Evolutionary conservation across 2,888 invertebrate genomes (phyloP).

Genomic region (Sylvicola fuscatus): DNA sequence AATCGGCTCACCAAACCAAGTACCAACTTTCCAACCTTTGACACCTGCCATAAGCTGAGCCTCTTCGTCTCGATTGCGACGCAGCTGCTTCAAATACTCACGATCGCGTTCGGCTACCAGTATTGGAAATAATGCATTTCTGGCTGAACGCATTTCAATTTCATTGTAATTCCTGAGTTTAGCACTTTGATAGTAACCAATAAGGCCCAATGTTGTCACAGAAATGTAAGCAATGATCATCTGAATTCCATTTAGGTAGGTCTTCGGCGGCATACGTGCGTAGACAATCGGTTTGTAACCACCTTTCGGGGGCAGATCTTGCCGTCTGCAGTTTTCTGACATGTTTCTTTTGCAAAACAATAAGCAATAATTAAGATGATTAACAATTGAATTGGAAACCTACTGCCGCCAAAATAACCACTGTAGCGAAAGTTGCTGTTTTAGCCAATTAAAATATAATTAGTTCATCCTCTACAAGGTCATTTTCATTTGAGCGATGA

Average conservation of each 20-base stretch:
- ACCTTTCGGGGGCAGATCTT: conserved; percentile 76
- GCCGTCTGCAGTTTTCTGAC: conserved; percentile 16
- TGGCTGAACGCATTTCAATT: conserved; percentile 57
- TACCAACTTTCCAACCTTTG: conserved; percentile 79
- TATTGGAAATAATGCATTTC: conserved; percentile 54
- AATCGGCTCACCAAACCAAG: conserved; percentile 64
- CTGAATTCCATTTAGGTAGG: conserved; percentile 31
- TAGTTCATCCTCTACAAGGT: too few species aligned
- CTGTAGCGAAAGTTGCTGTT: too few species aligned
- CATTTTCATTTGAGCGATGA: too few species aligned
- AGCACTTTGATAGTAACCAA: conserved; percentile 29
- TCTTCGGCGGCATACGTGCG: conserved; percentile 40
- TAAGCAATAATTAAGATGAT: too few species aligned
- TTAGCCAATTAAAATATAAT: too few species aligned
- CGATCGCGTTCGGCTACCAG: conserved; percentile 70
- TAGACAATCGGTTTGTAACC: conserved; percentile 55
- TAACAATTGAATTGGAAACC: too few species aligned
- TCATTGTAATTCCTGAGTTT: conserved; percentile 31
- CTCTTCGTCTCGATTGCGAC: conserved; percentile 67
- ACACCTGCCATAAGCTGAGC: conserved; percentile 73
- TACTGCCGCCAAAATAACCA: too few species aligned
- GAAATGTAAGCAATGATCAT: background rate
- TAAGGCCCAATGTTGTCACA: background rate
- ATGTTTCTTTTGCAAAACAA: too few species aligned
- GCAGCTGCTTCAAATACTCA: conserved; percentile 58